These are phyloP conservation scores for Lochmaea crataegi DNA, from an alignment of 2,888 invertebrate species.

Conservation along the genomic window DNA sequence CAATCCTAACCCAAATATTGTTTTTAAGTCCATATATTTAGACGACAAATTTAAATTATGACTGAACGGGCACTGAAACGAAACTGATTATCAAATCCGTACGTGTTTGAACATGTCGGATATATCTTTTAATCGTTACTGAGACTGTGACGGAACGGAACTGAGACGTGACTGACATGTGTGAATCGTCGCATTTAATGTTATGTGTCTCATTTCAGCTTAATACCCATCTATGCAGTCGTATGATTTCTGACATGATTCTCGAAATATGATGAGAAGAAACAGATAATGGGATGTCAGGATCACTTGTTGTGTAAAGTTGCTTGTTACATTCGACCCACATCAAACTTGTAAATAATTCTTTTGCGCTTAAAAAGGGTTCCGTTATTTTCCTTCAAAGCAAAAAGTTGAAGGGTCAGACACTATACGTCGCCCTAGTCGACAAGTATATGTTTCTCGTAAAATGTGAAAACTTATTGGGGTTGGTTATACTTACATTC, in stretches of 20 bases:
- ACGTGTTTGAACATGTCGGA: too few species aligned
- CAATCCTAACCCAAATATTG: too few species aligned
- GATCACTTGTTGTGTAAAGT: slow-evolving; percentile 40
- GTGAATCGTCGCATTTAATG: not conserved
- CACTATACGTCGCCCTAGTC: slow-evolving; percentile 34
- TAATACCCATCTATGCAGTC: slow-evolving; percentile 11
- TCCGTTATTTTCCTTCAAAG: slow-evolving; percentile 41
- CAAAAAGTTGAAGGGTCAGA: slow-evolving; percentile 40
- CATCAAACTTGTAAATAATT: slow-evolving; percentile 46
- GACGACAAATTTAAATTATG: too few species aligned
- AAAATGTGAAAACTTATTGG: slow-evolving; percentile 5
- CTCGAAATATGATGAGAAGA: slow-evolving; percentile 27
- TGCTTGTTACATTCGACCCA: slow-evolving; percentile 44
- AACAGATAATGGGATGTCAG: slow-evolving; percentile 37
- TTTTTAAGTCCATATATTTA: too few species aligned
- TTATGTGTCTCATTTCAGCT: not conserved
- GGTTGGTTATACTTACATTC: not conserved
- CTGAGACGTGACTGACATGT: too few species aligned
- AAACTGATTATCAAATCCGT: too few species aligned
- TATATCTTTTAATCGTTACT: too few species aligned
- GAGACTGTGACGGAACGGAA: too few species aligned
- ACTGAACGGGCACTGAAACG: too few species aligned
- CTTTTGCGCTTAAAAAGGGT: slow-evolving; percentile 38
- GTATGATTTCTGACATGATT: slow-evolving; percentile 30
- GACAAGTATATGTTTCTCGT: slow-evolving; percentile 30